Evolutionary conservation across 2,888 invertebrate genomes (phyloP), one percentile per base, ranked within the genome.

Genomic region (Meteorus cinctellus): DNA sequence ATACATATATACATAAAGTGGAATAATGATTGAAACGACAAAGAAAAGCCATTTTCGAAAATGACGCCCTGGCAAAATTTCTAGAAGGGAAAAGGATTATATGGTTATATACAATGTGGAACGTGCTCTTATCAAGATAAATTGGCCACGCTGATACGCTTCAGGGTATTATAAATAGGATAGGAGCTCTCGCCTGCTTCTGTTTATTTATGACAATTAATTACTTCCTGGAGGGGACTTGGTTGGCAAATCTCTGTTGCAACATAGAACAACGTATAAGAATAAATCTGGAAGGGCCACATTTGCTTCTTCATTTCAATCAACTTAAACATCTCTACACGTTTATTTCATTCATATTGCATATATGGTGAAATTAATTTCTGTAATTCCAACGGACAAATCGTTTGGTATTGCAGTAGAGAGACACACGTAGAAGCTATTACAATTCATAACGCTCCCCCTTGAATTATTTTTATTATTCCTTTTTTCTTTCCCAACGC

Each of bases 181-280:
- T 51, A 51, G 55, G 8, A 36, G 19, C 19, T 65, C 24, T 34
- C 19, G 31, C 19, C 19, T 55, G 45, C 34, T 19, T 51, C 62
- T 70, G 70, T 70, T 70, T 60, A 70, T 70, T 70, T 70, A 70
- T 59, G 60, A 70, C 41, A 70, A 59, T 59, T 59, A 70, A 55
- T 70, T 70, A 59, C 36, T 68, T 68, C 65, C 65, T 65, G 65
- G 41, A 65, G 34, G 65, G 65, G 31, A 34, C 8, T 34, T 63
- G 36, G 65, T 24, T 14, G 8, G 31, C 34, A 70, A 55, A 55
- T 19, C 55, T 19, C 55, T 19, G 10, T 19, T 55, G 19, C 55
- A 55, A 55, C n/a, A 55, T 55, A 24, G 4, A 10, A 19, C 19
- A 55, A n/a, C n/a, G 19, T 55, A 19, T 19, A n/a, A 12, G 27